Conservation (phyloP, 2,113 vertebrate genomes). For the Ellobius talpinus region DNA sequence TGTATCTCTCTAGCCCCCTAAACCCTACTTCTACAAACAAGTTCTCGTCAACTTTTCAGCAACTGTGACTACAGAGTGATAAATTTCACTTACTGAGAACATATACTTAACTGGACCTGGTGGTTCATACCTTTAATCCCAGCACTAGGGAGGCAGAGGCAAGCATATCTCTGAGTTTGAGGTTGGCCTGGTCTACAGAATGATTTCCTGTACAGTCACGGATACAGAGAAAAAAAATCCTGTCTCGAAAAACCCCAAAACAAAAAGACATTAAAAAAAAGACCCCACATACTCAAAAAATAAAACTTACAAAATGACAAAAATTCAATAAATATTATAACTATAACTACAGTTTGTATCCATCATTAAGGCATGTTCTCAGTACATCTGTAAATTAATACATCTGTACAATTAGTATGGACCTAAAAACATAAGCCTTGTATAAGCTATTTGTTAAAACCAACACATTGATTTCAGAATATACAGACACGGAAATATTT, state of each 20-base stretch:
- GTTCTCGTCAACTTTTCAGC: not conserved
- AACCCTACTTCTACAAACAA: not conserved
- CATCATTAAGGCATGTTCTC: not conserved
- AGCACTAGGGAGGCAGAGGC: not conserved
- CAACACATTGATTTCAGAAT: constrained; percentile 11
- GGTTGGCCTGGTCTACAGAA: not conserved
- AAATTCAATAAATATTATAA: constrained; percentile 26
- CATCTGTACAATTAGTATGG: constrained; percentile 19
- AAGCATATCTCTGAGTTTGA: not conserved
- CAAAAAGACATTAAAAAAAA: not conserved
- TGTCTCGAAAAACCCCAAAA: not conserved
- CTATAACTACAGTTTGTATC: not conserved
- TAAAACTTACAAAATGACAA: constrained; percentile 12
- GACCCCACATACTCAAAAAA: not conserved
- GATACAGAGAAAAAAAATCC: not conserved
- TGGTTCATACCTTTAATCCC: not conserved
- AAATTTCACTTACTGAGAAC: constrained; percentile 53
- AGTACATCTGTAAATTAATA: not conserved
- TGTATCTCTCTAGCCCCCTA: not conserved
- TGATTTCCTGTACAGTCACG: not conserved
- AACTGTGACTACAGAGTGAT: not conserved
- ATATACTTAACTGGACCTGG: not conserved
- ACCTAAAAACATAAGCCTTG: constrained; percentile 8
- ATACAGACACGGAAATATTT: not conserved
- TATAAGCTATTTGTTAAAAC: not conserved